Evolutionary conservation across 92 coral and sea anemone species (phyloP), one percentile per base, ranked within the genome.

Genomic region (Epizoanthus illoricatus): DNA sequence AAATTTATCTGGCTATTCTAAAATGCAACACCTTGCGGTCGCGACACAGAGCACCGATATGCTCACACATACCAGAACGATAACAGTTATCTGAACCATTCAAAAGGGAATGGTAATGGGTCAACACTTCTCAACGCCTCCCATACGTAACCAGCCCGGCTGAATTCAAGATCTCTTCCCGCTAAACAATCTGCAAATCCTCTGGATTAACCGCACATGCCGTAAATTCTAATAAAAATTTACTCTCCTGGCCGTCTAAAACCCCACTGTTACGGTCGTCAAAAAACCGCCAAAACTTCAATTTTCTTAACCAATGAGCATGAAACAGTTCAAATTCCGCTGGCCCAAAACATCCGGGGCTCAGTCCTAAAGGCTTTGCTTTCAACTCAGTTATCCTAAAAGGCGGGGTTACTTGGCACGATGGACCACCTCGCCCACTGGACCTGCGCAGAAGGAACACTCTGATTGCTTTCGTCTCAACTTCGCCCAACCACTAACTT

Each of bases 391-490:
- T 12, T 47, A 47, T 73, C 40, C 62, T 64, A 9, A 64, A 64
- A 7, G 69, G 73, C 33, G n/a, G 43, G 21, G 49, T 36, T 68
- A 19, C 43, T 68, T 39, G 73, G 73, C 73, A 68, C 33, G 73
- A 36, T 40, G 20, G 73, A 19, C 17, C 73, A 6, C 73, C 42
- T 13, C 45, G 47, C 42, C 49, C 73, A 68, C 52, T 68, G 73
- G 16, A 39, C 52, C 40, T 68, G 73, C 73, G 43, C 73, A 39
- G 72, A 67, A 67, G 72, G 72, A 0, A 33, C 20, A 19, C 72
- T 67, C 42, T 66, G 72, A 23, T 39, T 28, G 70, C 16, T 5
- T 42, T 3, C 8, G 69, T 39, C 61, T 67, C 66, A 11, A 7
- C 65, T 23, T 54, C 47, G 24, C 12, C 79, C 62, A 49, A 49